Conservation (phyloP, 2,888 invertebrate species). For the Dryocosmus kuriphilus region DNA sequence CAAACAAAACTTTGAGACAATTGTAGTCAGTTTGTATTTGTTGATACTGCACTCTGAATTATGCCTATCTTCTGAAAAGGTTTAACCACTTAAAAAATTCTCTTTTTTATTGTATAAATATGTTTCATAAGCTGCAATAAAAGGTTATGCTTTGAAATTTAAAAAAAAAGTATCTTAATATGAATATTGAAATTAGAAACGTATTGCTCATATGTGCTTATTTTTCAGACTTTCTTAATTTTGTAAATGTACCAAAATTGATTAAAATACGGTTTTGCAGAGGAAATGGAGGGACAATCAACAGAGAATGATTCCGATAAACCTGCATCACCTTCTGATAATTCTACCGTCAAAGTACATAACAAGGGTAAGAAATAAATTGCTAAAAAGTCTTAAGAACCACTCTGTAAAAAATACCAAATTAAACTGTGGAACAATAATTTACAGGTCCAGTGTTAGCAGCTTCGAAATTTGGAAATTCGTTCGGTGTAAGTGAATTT, state of each 20-base stretch:
- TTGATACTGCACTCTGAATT: too few relatives aligned
- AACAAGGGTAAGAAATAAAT: conserved; percentile 14
- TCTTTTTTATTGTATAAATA: too few relatives aligned
- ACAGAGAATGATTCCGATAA: conserved; percentile 41
- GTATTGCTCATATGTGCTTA: background rate
- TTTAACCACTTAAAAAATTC: too few relatives aligned
- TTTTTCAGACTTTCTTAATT: background rate
- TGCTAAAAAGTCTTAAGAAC: conserved; percentile 40
- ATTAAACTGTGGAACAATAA: background rate
- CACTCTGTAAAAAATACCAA: background rate
- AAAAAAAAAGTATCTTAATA: background rate
- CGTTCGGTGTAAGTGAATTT: conserved; percentile 64
- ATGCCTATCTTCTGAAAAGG: too few relatives aligned
- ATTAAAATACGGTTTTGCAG: background rate
- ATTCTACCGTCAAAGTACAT: background rate
- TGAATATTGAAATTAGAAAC: background rate
- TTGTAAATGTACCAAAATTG: background rate
- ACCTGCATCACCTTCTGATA: conserved; percentile 18
- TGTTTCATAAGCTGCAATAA: background rate
- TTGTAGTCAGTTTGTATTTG: too few relatives aligned
- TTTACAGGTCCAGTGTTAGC: conserved; percentile 64
- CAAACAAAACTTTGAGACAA: too few relatives aligned
- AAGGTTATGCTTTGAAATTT: background rate
- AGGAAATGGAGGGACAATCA: conserved; percentile 36
- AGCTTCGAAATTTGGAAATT: conserved; percentile 67